Conservation (phyloP, 2,113 vertebrate species). For the Scartelaos histophorus region DNA sequence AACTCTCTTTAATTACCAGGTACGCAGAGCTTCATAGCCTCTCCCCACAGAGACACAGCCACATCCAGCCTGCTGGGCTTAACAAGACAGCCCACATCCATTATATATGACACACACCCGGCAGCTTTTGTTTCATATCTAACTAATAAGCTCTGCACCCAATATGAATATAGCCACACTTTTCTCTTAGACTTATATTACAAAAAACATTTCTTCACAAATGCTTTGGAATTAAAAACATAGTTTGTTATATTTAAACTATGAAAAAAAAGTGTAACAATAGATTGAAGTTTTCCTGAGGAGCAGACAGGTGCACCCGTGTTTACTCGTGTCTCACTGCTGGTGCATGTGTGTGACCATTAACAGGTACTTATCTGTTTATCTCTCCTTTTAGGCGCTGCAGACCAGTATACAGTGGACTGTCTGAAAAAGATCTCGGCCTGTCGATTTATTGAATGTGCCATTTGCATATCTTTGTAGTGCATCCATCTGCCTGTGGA, state of each 20-base stretch:
- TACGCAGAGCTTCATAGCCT: slow-evolving; percentile 69
- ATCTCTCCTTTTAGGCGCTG: slow-evolving; percentile 73
- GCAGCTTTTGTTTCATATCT: slow-evolving; percentile 75
- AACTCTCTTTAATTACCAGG: slow-evolving; percentile 96
- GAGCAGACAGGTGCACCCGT: slow-evolving; percentile 55
- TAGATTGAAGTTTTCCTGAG: slow-evolving; percentile 50
- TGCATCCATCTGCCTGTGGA: slow-evolving; percentile 77
- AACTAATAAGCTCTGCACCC: slow-evolving; percentile 67
- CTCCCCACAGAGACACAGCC: slow-evolving; percentile 68
- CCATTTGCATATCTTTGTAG: slow-evolving; percentile 85
- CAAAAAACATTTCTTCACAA: slow-evolving; percentile 40
- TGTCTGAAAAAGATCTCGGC: slow-evolving; percentile 76
- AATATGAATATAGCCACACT: slow-evolving; percentile 59
- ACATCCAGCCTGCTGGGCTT: slow-evolving; percentile 73
- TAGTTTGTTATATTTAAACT: slow-evolving; percentile 26
- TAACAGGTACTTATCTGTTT: slow-evolving; percentile 81
- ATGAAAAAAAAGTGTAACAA: slow-evolving; percentile 15
- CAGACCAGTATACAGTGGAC: slow-evolving; percentile 69
- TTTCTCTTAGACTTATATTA: slow-evolving; percentile 47
- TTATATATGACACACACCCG: slow-evolving; percentile 77
- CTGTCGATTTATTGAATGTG: slow-evolving; percentile 78
- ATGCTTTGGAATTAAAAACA: slow-evolving; percentile 53
- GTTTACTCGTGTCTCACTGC: slow-evolving; percentile 46
- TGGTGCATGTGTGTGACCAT: slow-evolving; percentile 63
- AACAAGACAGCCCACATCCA: slow-evolving; percentile 77